Conservation (phyloP, 2,113 vertebrate genomes). For the Ophiodon elongatus region DNA sequence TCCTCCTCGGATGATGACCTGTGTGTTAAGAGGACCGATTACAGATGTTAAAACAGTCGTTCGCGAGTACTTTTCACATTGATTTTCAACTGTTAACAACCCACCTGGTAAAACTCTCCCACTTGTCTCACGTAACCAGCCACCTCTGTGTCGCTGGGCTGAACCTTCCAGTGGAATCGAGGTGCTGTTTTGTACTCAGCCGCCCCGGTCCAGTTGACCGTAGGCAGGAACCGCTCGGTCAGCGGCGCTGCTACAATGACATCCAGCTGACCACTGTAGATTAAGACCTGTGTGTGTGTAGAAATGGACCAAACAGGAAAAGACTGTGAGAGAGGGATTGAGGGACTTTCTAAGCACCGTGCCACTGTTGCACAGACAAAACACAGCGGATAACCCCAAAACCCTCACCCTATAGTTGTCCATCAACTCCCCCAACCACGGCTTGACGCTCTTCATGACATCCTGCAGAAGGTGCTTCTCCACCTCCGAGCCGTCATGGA, state of each 20-base stretch:
- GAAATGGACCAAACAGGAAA: neutral
- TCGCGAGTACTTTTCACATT: neutral
- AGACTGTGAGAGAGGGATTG: neutral
- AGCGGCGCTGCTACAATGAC: conserved; percentile 88
- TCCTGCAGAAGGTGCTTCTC: conserved; percentile 88
- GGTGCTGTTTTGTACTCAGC: conserved; percentile 78
- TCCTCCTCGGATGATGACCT: conserved; percentile 89
- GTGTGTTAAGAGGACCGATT: neutral
- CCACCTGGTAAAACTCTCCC: conserved; percentile 88
- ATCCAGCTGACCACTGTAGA: conserved; percentile 93
- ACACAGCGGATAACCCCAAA: neutral
- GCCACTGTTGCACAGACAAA: neutral
- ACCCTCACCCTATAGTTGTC: conserved; percentile 89
- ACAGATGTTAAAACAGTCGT: neutral
- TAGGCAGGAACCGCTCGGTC: conserved; percentile 87
- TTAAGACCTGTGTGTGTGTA: conserved; percentile 81
- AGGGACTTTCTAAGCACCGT: neutral
- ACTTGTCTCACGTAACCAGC: conserved; percentile 90
- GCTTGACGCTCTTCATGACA: conserved; percentile 89
- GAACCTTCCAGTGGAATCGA: conserved; percentile 87
- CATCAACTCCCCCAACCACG: conserved; percentile 90
- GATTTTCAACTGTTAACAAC: neutral
- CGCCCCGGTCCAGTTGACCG: conserved; percentile 86
- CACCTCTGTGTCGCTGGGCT: conserved; percentile 86
- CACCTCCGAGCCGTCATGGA: conserved; percentile 83